A percentile compares a stretch with the other conserved stretches of the same genome.
These are phyloP conservation scores for Epinotia bilunana DNA, from an alignment of 2,888 invertebrate genomes.

Conservation along the genomic window DNA sequence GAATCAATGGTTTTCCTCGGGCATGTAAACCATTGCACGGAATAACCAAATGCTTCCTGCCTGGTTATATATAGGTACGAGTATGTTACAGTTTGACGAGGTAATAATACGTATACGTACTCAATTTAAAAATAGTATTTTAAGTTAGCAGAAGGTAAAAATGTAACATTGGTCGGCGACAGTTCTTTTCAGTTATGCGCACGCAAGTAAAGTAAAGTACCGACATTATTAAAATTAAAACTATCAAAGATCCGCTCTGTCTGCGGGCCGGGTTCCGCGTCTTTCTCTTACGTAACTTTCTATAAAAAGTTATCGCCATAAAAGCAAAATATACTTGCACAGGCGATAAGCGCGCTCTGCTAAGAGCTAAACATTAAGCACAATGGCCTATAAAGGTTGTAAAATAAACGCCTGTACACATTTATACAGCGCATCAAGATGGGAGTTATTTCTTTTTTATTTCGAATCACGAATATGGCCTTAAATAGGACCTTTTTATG, in stretches of 20 bases:
- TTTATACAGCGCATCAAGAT: slow-evolving; percentile 52
- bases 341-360: slow-evolving; percentile 46
- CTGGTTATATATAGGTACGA: no score
- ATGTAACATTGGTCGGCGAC: no score
- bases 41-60: no score
- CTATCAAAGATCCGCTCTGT: slow-evolving; percentile 24
- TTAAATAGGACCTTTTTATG: slow-evolving; percentile 59
- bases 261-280: slow-evolving; percentile 29
- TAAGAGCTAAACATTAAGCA: slow-evolving; percentile 57
- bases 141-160: no score
- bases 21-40: no score
- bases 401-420: slow-evolving; percentile 68
- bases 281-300: slow-evolving; percentile 45
- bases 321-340: slow-evolving; percentile 41
- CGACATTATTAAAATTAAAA: slow-evolving; percentile 20
- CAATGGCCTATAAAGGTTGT: slow-evolving; percentile 64
- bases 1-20: no score
- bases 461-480: slow-evolving; percentile 56
- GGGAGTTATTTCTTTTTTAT: slow-evolving; percentile 52
- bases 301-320: slow-evolving; percentile 40
- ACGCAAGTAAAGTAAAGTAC: neutral
- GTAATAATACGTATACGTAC: no score
- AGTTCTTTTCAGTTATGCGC: no score
- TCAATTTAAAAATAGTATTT: no score
- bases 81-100: no score